Percentiles rank a stretch among this genome's conserved stretches.
These are phyloP conservation scores for Oscheius sp. DNA, from an alignment of 2,888 invertebrate genomes.

Conservation along the genomic window DNA sequence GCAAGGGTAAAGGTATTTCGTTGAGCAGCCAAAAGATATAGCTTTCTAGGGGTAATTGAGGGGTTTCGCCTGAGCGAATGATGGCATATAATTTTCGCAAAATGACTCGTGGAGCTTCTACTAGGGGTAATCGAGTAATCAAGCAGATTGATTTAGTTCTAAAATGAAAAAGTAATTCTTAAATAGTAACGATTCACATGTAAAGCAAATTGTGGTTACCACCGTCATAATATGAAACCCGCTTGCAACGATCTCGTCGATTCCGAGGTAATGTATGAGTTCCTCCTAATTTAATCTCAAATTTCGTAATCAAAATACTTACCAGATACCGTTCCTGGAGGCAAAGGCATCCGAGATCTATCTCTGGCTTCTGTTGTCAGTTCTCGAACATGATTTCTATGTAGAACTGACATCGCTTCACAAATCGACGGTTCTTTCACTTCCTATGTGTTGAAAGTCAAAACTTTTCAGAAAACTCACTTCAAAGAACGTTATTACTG, in stretches of 20 bases:
- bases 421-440: slow-evolving; percentile 90
- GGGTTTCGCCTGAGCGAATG: slow-evolving; percentile 70
- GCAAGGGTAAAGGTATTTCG: slow-evolving; percentile 86
- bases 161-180: slow-evolving; percentile 2
- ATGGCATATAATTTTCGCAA: slow-evolving; percentile 73
- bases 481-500: slow-evolving; percentile 93
- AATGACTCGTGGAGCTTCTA: slow-evolving; percentile 83
- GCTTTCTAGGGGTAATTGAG: slow-evolving; percentile 80
- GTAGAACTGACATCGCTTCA: slow-evolving; percentile 92
- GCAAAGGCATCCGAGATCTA: slow-evolving; percentile 43
- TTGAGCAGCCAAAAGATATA: slow-evolving; percentile 93
- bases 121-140: slow-evolving; percentile 88
- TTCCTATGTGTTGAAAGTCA: slow-evolving; percentile 71
- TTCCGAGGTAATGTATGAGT: slow-evolving; percentile 67
- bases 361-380: slow-evolving; percentile 48
- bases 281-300: slow-evolving; percentile 43
- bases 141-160: slow-evolving; percentile 87
- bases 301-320: background rate
- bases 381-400: slow-evolving; percentile 76
- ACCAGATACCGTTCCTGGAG: slow-evolving; percentile 58
- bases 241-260: slow-evolving; percentile 55
- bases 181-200: slow-evolving; percentile 74
- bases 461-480: slow-evolving; percentile 69
- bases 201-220: slow-evolving; percentile 87
- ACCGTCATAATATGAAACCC: slow-evolving; percentile 80